Evolutionary conservation across 2,113 vertebrate species (phyloP).

Genomic region (Chaetorhynchus papuensis): DNA sequence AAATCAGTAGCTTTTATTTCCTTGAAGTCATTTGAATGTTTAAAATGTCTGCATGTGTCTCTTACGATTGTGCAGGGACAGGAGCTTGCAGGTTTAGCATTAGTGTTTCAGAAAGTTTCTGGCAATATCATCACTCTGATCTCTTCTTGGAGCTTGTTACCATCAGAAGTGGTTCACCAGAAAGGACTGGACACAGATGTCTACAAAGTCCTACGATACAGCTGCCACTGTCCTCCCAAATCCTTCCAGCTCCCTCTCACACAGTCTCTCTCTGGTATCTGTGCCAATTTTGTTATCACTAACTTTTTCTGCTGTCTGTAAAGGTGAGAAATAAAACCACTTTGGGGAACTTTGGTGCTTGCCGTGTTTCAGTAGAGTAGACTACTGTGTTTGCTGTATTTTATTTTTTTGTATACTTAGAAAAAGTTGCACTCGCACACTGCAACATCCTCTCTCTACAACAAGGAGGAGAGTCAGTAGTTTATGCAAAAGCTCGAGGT

Average conservation of each 20-base stretch:
- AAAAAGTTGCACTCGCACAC: not conserved
- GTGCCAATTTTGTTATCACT: rapidly evolving
- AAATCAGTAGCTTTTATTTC: not conserved
- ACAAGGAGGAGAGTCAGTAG: not conserved
- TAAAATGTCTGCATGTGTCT: not conserved
- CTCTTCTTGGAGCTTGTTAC: not conserved
- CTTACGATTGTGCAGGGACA: not conserved
- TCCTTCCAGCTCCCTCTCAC: not conserved
- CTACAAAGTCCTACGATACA: not conserved
- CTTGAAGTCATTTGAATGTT: not conserved
- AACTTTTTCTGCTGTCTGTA: not conserved
- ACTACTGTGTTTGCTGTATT: not conserved
- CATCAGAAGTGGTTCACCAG: not conserved
- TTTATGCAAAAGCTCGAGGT: not conserved
- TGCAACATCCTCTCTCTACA: not conserved
- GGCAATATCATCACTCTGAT: not conserved
- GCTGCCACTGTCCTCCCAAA: not conserved
- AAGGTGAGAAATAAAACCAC: not conserved
- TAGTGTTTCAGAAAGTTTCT: not conserved
- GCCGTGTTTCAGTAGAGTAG: not conserved
- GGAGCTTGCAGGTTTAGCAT: not conserved
- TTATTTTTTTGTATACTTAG: not conserved
- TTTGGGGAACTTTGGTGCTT: not conserved
- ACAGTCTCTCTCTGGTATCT: rapidly evolving
- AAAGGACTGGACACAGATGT: not conserved